These are phyloP conservation scores for Donacobius atricapilla DNA, from an alignment of 2,113 vertebrate genomes.

Conservation along the genomic window DNA sequence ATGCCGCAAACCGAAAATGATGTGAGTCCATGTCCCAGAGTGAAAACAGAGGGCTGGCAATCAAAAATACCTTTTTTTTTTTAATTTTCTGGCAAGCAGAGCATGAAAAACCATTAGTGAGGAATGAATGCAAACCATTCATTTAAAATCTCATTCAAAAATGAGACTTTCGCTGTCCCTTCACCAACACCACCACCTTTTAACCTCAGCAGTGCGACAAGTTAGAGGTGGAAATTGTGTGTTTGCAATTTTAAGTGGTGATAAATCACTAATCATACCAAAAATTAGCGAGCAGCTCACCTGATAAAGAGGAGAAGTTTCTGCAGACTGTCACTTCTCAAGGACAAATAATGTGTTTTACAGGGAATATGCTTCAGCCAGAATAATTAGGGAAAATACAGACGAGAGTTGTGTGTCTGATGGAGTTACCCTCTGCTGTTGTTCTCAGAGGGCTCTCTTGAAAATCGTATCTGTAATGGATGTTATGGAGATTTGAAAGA, in stretches of 20 bases:
- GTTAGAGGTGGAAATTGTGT: not conserved
- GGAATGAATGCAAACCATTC: not conserved
- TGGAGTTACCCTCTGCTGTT: not conserved
- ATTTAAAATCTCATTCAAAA: not conserved
- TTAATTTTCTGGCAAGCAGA: not conserved
- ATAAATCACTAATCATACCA: constrained; percentile 56
- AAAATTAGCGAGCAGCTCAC: constrained; percentile 17
- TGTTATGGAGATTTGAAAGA: constrained; percentile 54
- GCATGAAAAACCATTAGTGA: not conserved
- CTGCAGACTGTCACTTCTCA: constrained; percentile 7
- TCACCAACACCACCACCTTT: not conserved
- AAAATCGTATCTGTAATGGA: constrained; percentile 31
- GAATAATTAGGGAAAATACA: constrained; percentile 1
- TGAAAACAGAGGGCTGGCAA: not conserved
- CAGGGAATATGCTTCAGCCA: not conserved
- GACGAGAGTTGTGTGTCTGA: not conserved
- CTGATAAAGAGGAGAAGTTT: constrained; percentile 21
- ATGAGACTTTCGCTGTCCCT: not conserved
- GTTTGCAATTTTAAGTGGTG: constrained; percentile 26
- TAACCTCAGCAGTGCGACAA: not conserved
- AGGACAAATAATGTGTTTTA: not conserved
- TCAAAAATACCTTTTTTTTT: not conserved
- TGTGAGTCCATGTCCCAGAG: fast-evolving
- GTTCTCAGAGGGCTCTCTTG: constrained; percentile 15
- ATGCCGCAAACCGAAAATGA: not conserved